Percentiles rank a stretch among this genome's conserved stretches.
These are phyloP conservation scores for Thomomys bottae DNA, from an alignment of 2,113 vertebrate species.

Conservation along the genomic window DNA sequence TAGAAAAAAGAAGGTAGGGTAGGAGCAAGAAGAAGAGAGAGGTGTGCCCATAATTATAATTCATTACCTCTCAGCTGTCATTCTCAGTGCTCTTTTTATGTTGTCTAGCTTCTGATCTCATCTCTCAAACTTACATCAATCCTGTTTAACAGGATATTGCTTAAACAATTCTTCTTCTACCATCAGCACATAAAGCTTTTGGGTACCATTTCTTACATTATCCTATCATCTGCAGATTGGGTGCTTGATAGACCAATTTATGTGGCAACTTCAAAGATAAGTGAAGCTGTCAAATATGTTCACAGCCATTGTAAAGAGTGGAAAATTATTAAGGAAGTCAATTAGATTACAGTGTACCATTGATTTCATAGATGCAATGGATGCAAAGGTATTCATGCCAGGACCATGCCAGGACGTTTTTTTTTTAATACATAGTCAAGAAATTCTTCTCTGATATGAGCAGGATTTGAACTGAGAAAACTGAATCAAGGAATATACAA, in stretches of 20 bases:
- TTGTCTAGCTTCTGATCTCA: too few relatives aligned
- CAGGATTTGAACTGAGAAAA: background rate
- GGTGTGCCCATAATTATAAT: too few relatives aligned
- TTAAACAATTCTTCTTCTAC: background rate
- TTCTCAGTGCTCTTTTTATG: background rate
- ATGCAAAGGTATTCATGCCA: background rate
- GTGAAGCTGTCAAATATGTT: background rate
- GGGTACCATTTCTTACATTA: background rate
- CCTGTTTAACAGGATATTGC: background rate
- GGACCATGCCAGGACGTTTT: rapidly evolving
- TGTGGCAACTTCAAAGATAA: background rate
- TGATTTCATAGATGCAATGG: background rate
- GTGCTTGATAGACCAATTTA: background rate
- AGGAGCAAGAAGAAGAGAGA: background rate
- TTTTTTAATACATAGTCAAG: background rate
- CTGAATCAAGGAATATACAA: background rate
- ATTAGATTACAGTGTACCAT: background rate
- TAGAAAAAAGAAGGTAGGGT: rapidly evolving
- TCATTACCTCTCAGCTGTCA: background rate
- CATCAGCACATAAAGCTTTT: background rate
- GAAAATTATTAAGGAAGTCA: background rate
- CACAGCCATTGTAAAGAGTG: background rate
- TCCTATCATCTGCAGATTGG: background rate
- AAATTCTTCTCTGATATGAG: background rate
- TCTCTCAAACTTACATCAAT: background rate